Evolutionary conservation across 2,888 invertebrate genomes (phyloP), one percentile per base, ranked within the genome.

Genomic region (Protophormia terraenovae): DNA sequence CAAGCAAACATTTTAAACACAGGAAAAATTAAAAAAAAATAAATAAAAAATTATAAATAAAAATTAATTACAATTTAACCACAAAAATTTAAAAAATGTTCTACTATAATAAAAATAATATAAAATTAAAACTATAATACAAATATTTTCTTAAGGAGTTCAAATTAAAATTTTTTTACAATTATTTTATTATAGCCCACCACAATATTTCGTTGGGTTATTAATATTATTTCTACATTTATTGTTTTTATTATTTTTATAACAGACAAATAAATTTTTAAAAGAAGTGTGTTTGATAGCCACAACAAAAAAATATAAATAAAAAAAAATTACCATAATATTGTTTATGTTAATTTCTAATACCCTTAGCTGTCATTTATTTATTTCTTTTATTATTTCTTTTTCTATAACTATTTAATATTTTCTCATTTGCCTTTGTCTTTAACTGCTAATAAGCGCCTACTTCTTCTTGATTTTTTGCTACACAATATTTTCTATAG

Each of bases 291-390:
- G 7, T 47, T 47, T 47, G 14, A 47, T 6, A 14, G 19, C 12
- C 1, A 4, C n/a, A 41, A 41, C 16, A 19, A 47, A 24, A 24
- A 53, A 53, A 53, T n/a, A n/a, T n/a, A n/a, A n/a, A n/a, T n/a
- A n/a, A n/a, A n/a, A n/a, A n/a, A 1, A 62, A 38, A 64, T 64
- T 62, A 41, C 7, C 62, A 64, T 64, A 64, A 41, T 24, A 38
- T 38, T 64, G 38, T 64, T 64, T n/a, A 64, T 38, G 38, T 10
- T 64, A 64, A 22, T 60, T 35, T 60, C 12, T 35, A 6, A 53
- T 19, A 60, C 12, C 14, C 14, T 35, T 22, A 35, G 19, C 35
- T 60, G 60, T 35, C 60, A 60, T 60, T 60, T n/a, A 60, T 60
- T 60, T n/a, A 60, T 35, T 22, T 60, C 24, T 60, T 60, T 32